Percentiles rank a stretch among this genome's conserved stretches.
These are phyloP conservation scores for Pitangus sulphuratus DNA, from an alignment of 2,797 vertebrate genomes.

Conservation along the genomic window DNA sequence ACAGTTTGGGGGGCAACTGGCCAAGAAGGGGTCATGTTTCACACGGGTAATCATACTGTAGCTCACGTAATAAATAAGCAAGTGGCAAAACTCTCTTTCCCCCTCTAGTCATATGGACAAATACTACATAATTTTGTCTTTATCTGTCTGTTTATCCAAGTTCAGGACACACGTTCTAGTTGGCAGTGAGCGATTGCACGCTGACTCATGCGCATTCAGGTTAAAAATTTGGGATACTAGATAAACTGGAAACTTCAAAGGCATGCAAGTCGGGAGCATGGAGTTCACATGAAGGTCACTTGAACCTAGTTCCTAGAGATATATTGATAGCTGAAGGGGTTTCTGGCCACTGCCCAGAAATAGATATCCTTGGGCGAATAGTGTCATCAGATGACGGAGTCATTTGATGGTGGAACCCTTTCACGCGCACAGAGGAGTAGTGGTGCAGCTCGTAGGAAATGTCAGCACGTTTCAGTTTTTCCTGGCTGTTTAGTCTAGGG, in stretches of 20 bases:
- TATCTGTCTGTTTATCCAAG: constrained; percentile 33
- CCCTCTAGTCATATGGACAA: not conserved
- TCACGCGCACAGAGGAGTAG: not conserved
- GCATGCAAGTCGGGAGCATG: not conserved
- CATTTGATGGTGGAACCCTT: constrained; percentile 55
- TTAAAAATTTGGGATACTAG: constrained; percentile 32
- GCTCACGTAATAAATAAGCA: constrained; percentile 69
- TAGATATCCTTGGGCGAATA: constrained; percentile 37
- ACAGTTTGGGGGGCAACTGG: constrained; percentile 65
- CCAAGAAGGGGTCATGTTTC: constrained; percentile 72
- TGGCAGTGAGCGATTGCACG: not conserved
- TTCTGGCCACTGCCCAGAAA: constrained; percentile 48
- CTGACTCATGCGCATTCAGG: constrained; percentile 16
- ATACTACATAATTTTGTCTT: constrained; percentile 57
- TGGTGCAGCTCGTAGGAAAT: constrained; percentile 58
- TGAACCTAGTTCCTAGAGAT: constrained; percentile 52
- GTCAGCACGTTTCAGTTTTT: constrained; percentile 65
- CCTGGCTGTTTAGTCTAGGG: constrained; percentile 49
- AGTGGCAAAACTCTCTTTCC: constrained; percentile 50
- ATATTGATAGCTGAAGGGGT: constrained; percentile 48
- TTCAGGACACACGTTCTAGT: constrained; percentile 3
- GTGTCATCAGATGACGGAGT: constrained; percentile 52
- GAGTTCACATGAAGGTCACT: constrained; percentile 64
- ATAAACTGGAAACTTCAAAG: constrained; percentile 60
- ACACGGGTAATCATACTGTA: constrained; percentile 69